Base-by-base conservation (phyloP, 2,113 vertebrate species). In the Phasianus colchicus region DNA sequence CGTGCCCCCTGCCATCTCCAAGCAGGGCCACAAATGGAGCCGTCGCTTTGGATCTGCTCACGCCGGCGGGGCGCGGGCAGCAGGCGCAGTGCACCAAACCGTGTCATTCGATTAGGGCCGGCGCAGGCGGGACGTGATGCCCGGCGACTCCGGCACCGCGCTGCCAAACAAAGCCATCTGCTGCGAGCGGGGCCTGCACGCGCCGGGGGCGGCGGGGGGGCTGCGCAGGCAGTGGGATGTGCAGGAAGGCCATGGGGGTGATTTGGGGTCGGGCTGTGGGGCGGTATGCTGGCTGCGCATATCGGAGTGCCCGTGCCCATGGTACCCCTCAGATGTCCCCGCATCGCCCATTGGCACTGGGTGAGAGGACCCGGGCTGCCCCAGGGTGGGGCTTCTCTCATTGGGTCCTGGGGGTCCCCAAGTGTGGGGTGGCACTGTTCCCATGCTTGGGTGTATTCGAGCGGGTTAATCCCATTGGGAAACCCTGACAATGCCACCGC, bases 101-200 rank as follows among this genome's bases (percentile, higher is more conserved):
- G 91, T 97, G 76, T 97, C 96, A 97, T 97, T 97, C 95, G 93
- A 97, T 97, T 97, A 97, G 92, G 94, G 96, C 92, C 61, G 48
- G 93, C 95, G 61, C 93, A 95, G 95, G 86, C 84, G 83, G 93
- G 95, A 95, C 92, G 96, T 96, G 93, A 93, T 94, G 95, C 95
- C 94, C 93, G 43, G 93, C 14, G 64, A 93, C 90, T 95, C 55
- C 79, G 24, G 87, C 88, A 36, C 92, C 1, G 89, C 25, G 74
- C 95, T 95, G 95, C 96, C 96, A 97, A 94, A 90, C 95, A 95
- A 85, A 95, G 96, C 96, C 96, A 97, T 97, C 97, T 97, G 96
- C 97, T 95, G 92, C 2, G 4, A 96, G 77, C 13, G 40, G 73
- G 83, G 90, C 89, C 88, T 2, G 48, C 93, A 94, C 88, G 65